Evolutionary conservation across 2,797 vertebrate species (phyloP), one percentile per base, ranked within the genome.

Genomic region (Thamnophis elegans): DNA sequence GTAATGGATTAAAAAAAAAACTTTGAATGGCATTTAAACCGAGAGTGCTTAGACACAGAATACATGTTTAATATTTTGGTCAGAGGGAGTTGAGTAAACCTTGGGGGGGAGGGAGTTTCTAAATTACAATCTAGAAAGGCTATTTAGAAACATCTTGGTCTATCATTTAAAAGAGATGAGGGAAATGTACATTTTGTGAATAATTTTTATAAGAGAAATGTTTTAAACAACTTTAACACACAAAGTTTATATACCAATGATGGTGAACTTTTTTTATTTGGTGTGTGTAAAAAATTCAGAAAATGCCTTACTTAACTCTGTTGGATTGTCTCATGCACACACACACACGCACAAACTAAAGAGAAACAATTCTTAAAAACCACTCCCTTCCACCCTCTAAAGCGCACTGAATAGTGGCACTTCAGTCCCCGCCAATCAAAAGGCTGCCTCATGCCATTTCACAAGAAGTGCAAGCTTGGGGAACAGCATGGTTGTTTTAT

Each of bases 141-240:
- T 95, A 90, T 20, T 95, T 93, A 22, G 82, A 93, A 94, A 95
- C 6, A 93, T 87, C 47, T 62, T 85, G 73, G 91, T 82, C 73
- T 62, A 93, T 51, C 78, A 68, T 0, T 90, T 85, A 94, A 89
- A n/a, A 68, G 65, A 92, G 58, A 20, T 93, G 92, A 87, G 47
- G 92, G 93, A 94, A 60, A 4, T 28, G 92, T 56, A 90, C 85
- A 90, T 91, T 89, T 90, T 55, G 68, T 25, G 93, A 54, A 89
- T 88, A 92, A 54, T 93, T 90, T 28, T 85, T 78, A 42, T 20
- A 55, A 0, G 0, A 92, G 87, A 59, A n/a, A 28, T 28, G 11
- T 62, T 28, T 62, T 62, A 62, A 62, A 62, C 9, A 62, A 13
- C 25, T 14, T 59, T 85, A 90, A 8, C 13, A 93, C 26, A 90